phyloP scores from a whole-genome alignment of 2,113 vertebrate species.

The Noctilio leporinus region DNA sequence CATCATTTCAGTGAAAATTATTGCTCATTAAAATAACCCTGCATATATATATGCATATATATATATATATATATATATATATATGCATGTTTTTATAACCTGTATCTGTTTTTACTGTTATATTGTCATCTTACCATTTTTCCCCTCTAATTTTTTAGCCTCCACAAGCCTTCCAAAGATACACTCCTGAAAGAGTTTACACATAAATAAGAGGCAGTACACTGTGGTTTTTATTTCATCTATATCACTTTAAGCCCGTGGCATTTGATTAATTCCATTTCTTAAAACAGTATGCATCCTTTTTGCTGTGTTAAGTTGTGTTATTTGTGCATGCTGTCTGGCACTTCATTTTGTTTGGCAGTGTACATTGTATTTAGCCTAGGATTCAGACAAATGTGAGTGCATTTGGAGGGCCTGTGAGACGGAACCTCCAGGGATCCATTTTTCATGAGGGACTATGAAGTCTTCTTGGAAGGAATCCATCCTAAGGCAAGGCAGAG shows the following conservation, averaged over 20 bases:
- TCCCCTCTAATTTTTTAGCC: background rate
- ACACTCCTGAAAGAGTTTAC: background rate
- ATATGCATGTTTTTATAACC: background rate
- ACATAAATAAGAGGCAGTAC: background rate
- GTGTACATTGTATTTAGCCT: background rate
- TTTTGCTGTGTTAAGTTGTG: background rate
- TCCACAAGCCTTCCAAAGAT: background rate
- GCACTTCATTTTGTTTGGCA: background rate
- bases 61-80: background rate
- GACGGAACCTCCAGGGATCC: background rate
- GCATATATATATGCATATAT: background rate
- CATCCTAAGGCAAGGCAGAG: background rate
- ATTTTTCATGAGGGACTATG: background rate
- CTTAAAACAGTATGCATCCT: background rate
- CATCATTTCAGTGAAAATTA: background rate
- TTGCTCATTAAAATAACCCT: background rate
- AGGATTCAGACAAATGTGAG: background rate
- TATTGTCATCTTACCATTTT: background rate
- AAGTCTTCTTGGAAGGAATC: background rate
- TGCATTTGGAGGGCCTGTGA: background rate
- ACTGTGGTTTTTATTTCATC: background rate
- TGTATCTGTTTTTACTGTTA: background rate
- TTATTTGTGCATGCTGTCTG: background rate
- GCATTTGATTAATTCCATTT: background rate
- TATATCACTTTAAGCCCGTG: background rate